Percentiles rank a stretch among this genome's conserved stretches.
Conservation (phyloP, 2,113 vertebrate species). For the Ceyx melanurus region DNA sequence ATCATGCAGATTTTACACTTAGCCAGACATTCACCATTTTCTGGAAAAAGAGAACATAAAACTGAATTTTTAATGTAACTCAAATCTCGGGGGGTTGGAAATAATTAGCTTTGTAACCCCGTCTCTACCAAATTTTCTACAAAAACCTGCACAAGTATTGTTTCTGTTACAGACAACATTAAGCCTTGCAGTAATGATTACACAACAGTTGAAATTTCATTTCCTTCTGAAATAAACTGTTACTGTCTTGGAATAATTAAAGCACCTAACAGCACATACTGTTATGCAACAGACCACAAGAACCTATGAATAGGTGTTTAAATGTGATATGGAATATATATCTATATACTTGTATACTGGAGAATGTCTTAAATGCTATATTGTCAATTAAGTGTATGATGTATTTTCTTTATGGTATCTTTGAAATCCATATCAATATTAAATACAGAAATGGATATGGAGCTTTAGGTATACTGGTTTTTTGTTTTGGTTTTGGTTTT, state of each 20-base stretch:
- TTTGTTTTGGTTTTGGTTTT: neutral
- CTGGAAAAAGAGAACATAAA: neutral
- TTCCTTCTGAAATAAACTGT: constrained; percentile 5
- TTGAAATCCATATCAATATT: neutral
- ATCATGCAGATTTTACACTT: neutral
- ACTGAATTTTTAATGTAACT: neutral
- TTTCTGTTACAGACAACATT: neutral
- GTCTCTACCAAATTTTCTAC: neutral
- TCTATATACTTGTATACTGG: neutral
- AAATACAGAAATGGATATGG: neutral
- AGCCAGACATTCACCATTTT: neutral
- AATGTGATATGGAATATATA: neutral
- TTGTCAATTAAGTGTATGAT: neutral
- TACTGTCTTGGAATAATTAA: neutral
- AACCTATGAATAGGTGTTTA: neutral
- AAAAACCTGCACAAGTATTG: neutral
- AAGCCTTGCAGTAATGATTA: neutral
- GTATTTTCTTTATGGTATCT: neutral
- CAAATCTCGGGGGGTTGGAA: neutral
- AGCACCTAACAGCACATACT: neutral
- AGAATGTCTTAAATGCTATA: neutral
- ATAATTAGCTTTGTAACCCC: neutral
- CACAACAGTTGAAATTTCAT: neutral
- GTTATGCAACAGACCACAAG: neutral
- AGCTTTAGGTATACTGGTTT: neutral